phyloP scores from a whole-genome alignment of 2,888 invertebrate genomes.

The Brachypalpus laphriformis region DNA sequence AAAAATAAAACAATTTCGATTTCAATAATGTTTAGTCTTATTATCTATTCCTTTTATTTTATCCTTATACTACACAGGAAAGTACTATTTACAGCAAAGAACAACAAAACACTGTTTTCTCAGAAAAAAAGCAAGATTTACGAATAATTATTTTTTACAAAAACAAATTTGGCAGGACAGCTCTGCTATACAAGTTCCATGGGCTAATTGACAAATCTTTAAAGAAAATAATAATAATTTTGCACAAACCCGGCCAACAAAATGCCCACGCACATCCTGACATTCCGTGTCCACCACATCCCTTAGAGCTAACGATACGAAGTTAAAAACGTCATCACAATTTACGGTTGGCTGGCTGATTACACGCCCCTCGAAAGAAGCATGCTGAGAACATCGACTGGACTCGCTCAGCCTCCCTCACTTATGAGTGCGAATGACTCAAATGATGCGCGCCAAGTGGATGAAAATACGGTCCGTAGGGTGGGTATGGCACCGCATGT shows the following conservation, averaged over 20 bases:
- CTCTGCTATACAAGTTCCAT: constrained; percentile 35
- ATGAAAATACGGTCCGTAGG: constrained; percentile 88
- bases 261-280: neutral
- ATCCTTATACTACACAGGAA: constrained; percentile 58
- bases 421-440: constrained; percentile 86
- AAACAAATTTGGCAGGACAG: constrained; percentile 19
- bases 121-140: neutral
- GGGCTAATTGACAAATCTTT: constrained; percentile 30
- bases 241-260: constrained; percentile 50
- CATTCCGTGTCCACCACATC: neutral
- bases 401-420: constrained; percentile 63
- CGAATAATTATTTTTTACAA: constrained; percentile 25
- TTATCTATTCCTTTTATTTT: constrained; percentile 51
- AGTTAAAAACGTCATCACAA: constrained; percentile 62
- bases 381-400: constrained; percentile 40
- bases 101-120: constrained; percentile 39
- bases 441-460: constrained; percentile 87
- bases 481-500: constrained; percentile 87
- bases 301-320: constrained; percentile 53
- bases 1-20: constrained; percentile 30
- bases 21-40: constrained; percentile 54
- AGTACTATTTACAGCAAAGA: constrained; percentile 57
- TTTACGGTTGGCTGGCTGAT: constrained; percentile 51
- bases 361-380: constrained; percentile 18
- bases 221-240: constrained; percentile 11